Percentiles rank a stretch among this genome's conserved stretches.
These are phyloP conservation scores for Andrena marginata DNA, from an alignment of 2,888 invertebrate species.

Conservation along the genomic window DNA sequence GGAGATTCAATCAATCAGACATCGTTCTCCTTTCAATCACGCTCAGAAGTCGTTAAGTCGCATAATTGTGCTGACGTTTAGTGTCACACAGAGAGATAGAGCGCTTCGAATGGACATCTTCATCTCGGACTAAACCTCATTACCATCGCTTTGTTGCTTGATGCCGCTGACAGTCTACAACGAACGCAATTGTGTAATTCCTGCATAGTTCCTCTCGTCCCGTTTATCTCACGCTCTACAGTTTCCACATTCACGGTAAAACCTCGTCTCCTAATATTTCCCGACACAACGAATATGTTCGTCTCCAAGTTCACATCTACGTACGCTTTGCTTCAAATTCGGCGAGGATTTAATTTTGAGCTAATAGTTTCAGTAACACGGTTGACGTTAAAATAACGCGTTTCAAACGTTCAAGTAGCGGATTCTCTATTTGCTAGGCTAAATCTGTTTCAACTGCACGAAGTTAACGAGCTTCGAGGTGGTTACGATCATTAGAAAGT, in stretches of 20 bases:
- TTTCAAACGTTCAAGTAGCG: background rate
- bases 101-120: conserved; percentile 62
- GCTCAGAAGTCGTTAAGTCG: conserved; percentile 31
- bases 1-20: conserved; percentile 6
- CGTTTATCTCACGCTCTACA: background rate
- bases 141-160: conserved; percentile 40
- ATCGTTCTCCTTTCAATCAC: conserved; percentile 26
- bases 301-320: background rate
- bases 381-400: background rate
- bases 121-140: conserved; percentile 51
- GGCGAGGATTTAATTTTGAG: background rate
- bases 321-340: background rate
- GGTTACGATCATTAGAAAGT: conserved; percentile 51
- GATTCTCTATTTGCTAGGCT: conserved; percentile 4
- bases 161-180: conserved; percentile 20
- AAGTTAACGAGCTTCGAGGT: conserved; percentile 36
- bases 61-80: conserved; percentile 43
- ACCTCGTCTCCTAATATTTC: background rate
- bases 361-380: background rate
- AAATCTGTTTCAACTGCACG: conserved; percentile 14
- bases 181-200: conserved; percentile 43
- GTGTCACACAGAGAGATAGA: conserved; percentile 48
- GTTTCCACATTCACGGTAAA: background rate
- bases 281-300: background rate
- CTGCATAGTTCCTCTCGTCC: conserved; percentile 17